Base-by-base conservation (phyloP, 2,888 invertebrate genomes). In the Galerucella nymphaeae region DNA sequence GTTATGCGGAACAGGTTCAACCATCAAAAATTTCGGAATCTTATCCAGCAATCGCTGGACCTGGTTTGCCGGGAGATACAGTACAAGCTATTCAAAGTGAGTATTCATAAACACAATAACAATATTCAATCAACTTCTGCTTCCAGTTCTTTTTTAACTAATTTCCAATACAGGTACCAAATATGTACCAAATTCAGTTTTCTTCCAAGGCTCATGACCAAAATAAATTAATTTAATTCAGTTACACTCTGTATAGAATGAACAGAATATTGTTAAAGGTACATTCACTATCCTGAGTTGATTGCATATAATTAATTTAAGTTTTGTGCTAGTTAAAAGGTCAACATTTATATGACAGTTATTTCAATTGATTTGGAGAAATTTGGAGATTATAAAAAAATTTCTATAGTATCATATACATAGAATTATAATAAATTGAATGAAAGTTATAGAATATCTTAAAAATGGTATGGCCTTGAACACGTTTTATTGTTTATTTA, bases 81-180 rank as follows among this genome's bases (percentile, higher is more conserved):
- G 68, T 74, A 1, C 53, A 71, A 45, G 74, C 71, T 45, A 71
- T 74, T 55, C 66, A 74, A 67, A 64, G 74, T 74, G 41, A 68
- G 74, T 72, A 18, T 18, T 57, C 4, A 45, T 45, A 38, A 38
- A 38, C 1, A 38, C 5, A 6, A 6, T 30, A 30, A 30, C 5
- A n/a, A n/a, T n/a, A n/a, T n/a, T n/a, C n/a, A n/a, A n/a, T n/a
- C n/a, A n/a, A n/a, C n/a, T 30, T 30, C 5, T 30, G 30, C 4
- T 30, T 30, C 5, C 30, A 30, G 30, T 30, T 23, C 5, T 30
- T 4, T 30, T 30, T 30, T 4, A 30, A 30, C 5, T 30, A 30
- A 30, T 42, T 10, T 42, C 13, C 13, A 42, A 42, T 42, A 6
- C 1, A 42, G 42, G 13, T n/a, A n/a, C n/a, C n/a, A 42, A 0